Base-by-base conservation (phyloP, 2,113 vertebrate species). In the Tauraco erythrolophus region DNA sequence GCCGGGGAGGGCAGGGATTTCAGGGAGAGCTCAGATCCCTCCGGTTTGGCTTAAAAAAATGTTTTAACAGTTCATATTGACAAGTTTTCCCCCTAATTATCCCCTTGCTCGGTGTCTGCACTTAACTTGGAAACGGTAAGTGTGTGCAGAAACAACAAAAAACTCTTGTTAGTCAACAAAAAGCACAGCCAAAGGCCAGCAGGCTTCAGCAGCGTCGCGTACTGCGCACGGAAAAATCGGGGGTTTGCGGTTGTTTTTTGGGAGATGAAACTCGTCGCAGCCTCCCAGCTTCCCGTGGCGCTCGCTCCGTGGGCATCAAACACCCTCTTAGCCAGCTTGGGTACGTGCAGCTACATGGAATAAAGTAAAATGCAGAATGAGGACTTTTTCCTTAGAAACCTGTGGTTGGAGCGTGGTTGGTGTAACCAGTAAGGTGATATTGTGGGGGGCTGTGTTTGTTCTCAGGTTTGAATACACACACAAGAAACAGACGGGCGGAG, bases 391-490 rank as follows among this genome's bases (percentile, higher is more conserved):
- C 33, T 7, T 1, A 2, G 58, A 13, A 24, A 19, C 22, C n/a
- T 5, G 28, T 9, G 33, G 4, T 13, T 35, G 7, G 19, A 51
- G 46, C 9, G 0, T 22, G 27, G 31, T 13, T 50, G 31, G 60
- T 57, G 45, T 45, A 8, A 4, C 1, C 25, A 76, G 35, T 82
- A 48, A 80, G 5, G 0, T 16, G 43, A 33, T 45, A 4, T 22
- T 43, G 3, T 37, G 50, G n/a, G 43, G 37, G 33, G 21, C 9
- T 56, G n/a, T 89, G 70, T 23, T 54, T 87, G 66, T 54, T 57
- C 83, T 13, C 56, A 99, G 99, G 94, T 99, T 99, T 97, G 99
- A 99, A 11, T 99, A 98, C 85, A 99, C 99, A 9, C 99, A 99
- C 92, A 99, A 99, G 98, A 99, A 98, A 80, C 99, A 99, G 95